Conservation (phyloP, 2,888 invertebrate species). For the Timema podura region DNA sequence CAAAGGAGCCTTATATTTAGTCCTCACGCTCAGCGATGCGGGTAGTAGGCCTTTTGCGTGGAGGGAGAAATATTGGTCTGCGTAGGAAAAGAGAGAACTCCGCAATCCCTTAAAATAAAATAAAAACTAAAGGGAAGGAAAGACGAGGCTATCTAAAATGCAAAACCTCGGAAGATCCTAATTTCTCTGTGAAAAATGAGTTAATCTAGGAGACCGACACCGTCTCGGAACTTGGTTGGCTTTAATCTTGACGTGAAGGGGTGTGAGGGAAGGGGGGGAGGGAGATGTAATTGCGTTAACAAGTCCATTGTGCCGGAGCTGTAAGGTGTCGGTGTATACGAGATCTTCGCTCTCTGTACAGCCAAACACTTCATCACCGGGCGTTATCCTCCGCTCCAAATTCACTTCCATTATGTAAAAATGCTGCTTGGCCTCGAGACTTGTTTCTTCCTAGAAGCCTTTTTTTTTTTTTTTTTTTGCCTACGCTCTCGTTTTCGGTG, state of each 20-base stretch:
- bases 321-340: not conserved
- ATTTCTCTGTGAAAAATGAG: conserved; percentile 31
- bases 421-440: not conserved
- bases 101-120: no score
- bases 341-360: no score
- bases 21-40: no score
- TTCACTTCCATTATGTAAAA: conserved; percentile 25
- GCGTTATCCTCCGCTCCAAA: not conserved
- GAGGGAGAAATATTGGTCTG: no score
- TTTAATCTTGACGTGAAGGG: conserved; percentile 29
- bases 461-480: no score
- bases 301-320: conserved; percentile 26
- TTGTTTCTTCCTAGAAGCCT: no score
- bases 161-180: conserved; percentile 26
- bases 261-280: conserved; percentile 8
- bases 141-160: conserved; percentile 26
- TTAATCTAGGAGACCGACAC: conserved; percentile 29
- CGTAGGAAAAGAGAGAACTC: no score
- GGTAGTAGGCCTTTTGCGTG: no score
- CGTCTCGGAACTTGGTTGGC: conserved; percentile 21
- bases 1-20: not conserved
- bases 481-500: no score
- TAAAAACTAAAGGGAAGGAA: conserved; percentile 8
- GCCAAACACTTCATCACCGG: no score
- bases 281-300: conserved; percentile 30